phyloP scores from a whole-genome alignment of 2,113 vertebrate genomes.

The human (Homo sapiens) region DNA sequence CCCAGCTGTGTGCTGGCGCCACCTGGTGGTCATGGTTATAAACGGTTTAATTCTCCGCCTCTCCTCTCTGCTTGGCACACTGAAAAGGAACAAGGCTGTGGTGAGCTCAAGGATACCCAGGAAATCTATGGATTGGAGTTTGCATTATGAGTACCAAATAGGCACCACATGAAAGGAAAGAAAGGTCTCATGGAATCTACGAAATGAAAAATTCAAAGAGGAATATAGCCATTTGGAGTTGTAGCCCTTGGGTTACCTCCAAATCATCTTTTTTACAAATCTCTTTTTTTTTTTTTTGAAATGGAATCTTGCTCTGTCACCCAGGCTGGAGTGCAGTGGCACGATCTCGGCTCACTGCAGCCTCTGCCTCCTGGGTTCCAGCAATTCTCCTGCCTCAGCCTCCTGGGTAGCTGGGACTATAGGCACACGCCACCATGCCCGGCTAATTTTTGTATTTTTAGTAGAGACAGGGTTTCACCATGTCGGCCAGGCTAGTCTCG shows the following conservation, averaged over 20 bases:
- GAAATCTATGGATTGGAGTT: neutral
- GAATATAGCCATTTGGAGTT: neutral
- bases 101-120: too few relatives aligned
- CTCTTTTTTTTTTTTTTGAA: neutral
- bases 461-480: too few relatives aligned
- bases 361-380: too few relatives aligned
- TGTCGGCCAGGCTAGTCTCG: too few relatives aligned
- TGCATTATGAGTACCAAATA: neutral
- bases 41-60: neutral
- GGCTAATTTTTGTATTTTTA: too few relatives aligned
- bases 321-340: too few relatives aligned
- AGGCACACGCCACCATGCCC: too few relatives aligned
- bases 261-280: neutral
- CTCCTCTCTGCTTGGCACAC: neutral
- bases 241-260: neutral
- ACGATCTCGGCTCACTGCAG: too few relatives aligned
- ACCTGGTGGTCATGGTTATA: neutral
- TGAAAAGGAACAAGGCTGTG: neutral
- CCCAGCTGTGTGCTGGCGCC: neutral
- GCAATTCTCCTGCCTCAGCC: too few relatives aligned
- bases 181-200: neutral
- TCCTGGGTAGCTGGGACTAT: too few relatives aligned
- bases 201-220: neutral
- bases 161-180: neutral
- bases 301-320: too few relatives aligned